A percentile compares a stretch with the other conserved stretches of the same genome.
phyloP scores from a whole-genome alignment of 2,797 vertebrate genomes.

The Sitta carolinensis region DNA sequence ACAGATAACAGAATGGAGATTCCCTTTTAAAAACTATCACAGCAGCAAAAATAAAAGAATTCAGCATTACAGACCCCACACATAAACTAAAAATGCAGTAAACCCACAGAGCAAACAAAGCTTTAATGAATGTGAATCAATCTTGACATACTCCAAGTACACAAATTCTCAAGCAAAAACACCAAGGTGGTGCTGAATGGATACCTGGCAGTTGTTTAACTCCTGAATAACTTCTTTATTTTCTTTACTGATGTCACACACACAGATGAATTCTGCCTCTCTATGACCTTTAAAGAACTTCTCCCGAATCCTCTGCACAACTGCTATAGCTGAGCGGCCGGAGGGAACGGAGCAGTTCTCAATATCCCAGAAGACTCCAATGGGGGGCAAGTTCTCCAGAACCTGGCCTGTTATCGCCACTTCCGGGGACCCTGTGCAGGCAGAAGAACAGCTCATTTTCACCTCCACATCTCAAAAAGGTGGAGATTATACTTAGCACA shows the following conservation, averaged over 20 bases:
- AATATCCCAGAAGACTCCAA: constrained; percentile 99
- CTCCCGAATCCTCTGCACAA: constrained; percentile 92
- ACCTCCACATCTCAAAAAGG: neutral
- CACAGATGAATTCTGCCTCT: constrained; percentile 98
- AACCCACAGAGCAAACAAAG: neutral
- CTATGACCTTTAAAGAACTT: constrained; percentile 95
- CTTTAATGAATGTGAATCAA: neutral
- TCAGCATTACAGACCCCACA: neutral
- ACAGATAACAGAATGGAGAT: neutral
- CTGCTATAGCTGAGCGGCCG: constrained; percentile 90
- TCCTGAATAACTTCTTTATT: constrained; percentile 98
- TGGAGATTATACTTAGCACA: neutral
- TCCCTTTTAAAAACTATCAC: neutral
- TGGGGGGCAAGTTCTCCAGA: constrained; percentile 91
- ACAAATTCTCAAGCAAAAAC: neutral
- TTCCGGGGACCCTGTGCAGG: constrained; percentile 84
- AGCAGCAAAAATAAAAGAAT: neutral
- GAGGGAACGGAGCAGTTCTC: constrained; percentile 96
- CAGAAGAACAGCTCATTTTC: neutral
- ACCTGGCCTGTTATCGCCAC: constrained; percentile 74
- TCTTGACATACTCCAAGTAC: neutral
- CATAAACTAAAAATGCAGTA: neutral
- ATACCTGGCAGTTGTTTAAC: constrained; percentile 98
- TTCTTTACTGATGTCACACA: constrained; percentile 98
- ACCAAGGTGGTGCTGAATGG: neutral